Conservation (phyloP, 2,113 vertebrate species). For the Triplophysa siluroides region DNA sequence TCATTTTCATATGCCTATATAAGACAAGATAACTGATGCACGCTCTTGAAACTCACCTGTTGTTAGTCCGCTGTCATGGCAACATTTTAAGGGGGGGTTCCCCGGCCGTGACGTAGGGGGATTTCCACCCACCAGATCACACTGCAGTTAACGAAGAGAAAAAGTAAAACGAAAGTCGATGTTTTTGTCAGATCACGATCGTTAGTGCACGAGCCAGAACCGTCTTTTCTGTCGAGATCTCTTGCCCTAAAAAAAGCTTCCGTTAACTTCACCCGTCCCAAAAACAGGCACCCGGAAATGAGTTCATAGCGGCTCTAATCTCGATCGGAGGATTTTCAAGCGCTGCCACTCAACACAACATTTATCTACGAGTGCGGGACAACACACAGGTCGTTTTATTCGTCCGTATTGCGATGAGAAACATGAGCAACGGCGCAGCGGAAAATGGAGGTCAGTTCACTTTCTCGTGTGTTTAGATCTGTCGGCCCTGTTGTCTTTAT, state of each 20-base stretch:
- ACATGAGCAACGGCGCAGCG: constrained; percentile 63
- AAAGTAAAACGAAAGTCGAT: constrained; percentile 25
- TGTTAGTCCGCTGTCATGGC: constrained; percentile 37
- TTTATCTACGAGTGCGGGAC: background rate
- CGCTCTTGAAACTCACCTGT: constrained; percentile 22
- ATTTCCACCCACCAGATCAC: constrained; percentile 60
- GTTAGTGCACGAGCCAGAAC: background rate
- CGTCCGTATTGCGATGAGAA: constrained; percentile 60
- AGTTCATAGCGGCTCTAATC: background rate
- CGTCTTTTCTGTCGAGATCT: background rate
- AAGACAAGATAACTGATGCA: background rate
- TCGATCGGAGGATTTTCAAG: background rate
- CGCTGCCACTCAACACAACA: background rate
- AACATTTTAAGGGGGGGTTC: constrained; percentile 53
- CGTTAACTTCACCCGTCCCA: background rate
- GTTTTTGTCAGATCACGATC: background rate
- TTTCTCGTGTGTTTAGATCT: background rate
- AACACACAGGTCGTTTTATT: background rate
- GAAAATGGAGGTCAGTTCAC: constrained; percentile 53
- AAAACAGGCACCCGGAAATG: constrained; percentile 36
- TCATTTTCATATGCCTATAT: background rate
- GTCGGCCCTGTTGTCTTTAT: background rate
- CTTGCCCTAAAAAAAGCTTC: background rate
- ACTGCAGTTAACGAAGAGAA: background rate
- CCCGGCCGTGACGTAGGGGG: constrained; percentile 63